Evolutionary conservation across 2,797 vertebrate species (phyloP).

Genomic region (Botia kubotai): DNA sequence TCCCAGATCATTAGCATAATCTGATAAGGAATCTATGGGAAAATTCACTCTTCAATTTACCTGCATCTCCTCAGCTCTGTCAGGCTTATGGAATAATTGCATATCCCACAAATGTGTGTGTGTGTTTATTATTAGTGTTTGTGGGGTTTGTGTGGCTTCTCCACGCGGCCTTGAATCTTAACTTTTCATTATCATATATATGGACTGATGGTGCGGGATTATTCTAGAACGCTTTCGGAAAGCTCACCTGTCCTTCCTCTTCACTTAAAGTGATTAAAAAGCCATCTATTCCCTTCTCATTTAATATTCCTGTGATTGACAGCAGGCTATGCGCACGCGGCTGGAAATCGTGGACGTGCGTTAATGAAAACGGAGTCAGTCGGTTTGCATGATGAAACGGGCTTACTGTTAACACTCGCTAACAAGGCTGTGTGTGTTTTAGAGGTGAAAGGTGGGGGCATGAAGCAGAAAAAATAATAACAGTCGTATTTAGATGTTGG

Average conservation of each 20-base stretch:
- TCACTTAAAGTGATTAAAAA: slow-evolving; percentile 59
- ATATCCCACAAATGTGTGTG: slow-evolving; percentile 12
- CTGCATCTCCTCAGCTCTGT: slow-evolving; percentile 32
- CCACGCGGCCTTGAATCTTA: slow-evolving; percentile 36
- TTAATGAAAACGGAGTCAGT: slow-evolving; percentile 68
- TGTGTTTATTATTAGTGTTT: slow-evolving; percentile 17
- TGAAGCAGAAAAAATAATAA: slow-evolving; percentile 40
- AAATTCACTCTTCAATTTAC: slow-evolving; percentile 32
- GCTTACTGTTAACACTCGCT: slow-evolving; percentile 72
- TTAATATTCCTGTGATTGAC: slow-evolving; percentile 58
- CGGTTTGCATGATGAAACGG: slow-evolving; percentile 69
- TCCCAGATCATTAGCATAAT: slow-evolving; percentile 36
- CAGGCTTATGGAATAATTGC: slow-evolving; percentile 40
- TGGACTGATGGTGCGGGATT: slow-evolving; percentile 30
- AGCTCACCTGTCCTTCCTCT: slow-evolving; percentile 42
- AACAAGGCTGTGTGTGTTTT: slow-evolving; percentile 66
- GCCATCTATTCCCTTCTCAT: slow-evolving; percentile 49
- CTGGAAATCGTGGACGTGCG: slow-evolving; percentile 30
- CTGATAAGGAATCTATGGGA: slow-evolving; percentile 12
- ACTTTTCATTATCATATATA: slow-evolving; percentile 58
- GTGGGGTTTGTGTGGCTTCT: slow-evolving; percentile 9
- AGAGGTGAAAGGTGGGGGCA: slow-evolving; percentile 37
- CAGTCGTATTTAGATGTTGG: slow-evolving; percentile 34
- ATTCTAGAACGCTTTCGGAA: slow-evolving; percentile 50
- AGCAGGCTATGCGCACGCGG: slow-evolving; percentile 47